Conservation (phyloP, 2,888 invertebrate species). For the Malthinus flaveolus region DNA sequence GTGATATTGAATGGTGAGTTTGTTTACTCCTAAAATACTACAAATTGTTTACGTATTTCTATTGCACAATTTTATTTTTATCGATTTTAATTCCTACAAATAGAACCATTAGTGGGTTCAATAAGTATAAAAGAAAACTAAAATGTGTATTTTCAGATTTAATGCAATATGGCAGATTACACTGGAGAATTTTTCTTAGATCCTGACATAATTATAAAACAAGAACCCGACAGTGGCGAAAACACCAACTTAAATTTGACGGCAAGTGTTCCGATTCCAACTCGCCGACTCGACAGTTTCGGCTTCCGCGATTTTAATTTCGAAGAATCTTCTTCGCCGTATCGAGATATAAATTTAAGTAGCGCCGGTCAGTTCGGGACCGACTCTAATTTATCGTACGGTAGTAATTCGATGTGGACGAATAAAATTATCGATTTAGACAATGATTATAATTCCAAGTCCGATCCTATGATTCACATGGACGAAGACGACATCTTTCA, state of each 20-base stretch:
- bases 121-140: too few species aligned
- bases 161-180: conserved; percentile 62
- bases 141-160: not conserved
- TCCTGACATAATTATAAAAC: conserved; percentile 64
- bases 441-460: conserved; percentile 48
- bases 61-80: conserved; percentile 35
- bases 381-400: conserved; percentile 39
- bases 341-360: conserved; percentile 50
- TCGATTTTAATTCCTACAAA: conserved; percentile 12
- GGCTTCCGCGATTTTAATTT: conserved; percentile 58
- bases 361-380: conserved; percentile 50
- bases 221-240: conserved; percentile 60
- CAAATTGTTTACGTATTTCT: conserved; percentile 35
- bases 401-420: conserved; percentile 50
- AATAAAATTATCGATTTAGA: conserved; percentile 42
- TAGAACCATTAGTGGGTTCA: not conserved
- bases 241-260: conserved; percentile 51
- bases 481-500: conserved; percentile 90
- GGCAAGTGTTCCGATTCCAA: conserved; percentile 69
- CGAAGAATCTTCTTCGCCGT: conserved; percentile 63
- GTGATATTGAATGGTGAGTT: conserved; percentile 30
- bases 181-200: conserved; percentile 67
- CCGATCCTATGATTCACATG: conserved; percentile 70
- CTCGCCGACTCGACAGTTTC: conserved; percentile 54
- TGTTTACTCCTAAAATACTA: conserved; percentile 30